A percentile compares a stretch with the other conserved stretches of the same genome.
phyloP scores from a whole-genome alignment of 2,888 invertebrate genomes.

The Aphrophora alni region DNA sequence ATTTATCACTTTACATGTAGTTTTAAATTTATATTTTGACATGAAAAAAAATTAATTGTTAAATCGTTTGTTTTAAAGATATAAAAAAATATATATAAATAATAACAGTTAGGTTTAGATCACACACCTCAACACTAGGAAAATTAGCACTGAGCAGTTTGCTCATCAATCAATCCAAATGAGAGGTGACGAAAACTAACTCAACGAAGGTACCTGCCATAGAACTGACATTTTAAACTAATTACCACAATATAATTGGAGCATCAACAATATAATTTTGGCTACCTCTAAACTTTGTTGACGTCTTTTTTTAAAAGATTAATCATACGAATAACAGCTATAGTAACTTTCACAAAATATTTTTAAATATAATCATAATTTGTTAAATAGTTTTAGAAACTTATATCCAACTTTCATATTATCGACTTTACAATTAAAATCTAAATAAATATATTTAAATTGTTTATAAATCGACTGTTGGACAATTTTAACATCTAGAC shows the following conservation, averaged over 20 bases:
- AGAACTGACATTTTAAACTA: background rate
- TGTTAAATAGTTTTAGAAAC: too few species aligned
- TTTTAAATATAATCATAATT: too few species aligned
- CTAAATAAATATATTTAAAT: too few species aligned
- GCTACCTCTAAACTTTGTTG: background rate
- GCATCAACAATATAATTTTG: background rate
- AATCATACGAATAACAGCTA: background rate
- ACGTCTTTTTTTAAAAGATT: background rate
- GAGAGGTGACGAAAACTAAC: constrained; percentile 14
- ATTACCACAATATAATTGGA: background rate
- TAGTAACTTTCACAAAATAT: too few species aligned
- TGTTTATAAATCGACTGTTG: too few species aligned
- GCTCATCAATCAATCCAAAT: constrained; percentile 20
- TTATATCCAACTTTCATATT: too few species aligned
- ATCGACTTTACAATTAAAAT: too few species aligned
- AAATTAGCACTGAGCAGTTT: background rate
- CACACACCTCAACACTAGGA: background rate
- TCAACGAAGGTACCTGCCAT: background rate
- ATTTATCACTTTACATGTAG: background rate
- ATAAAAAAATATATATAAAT: background rate
- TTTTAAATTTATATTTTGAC: background rate
- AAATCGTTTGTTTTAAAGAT: background rate
- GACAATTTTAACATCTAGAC: too few species aligned
- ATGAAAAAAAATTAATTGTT: background rate
- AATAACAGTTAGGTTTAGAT: background rate